These are phyloP conservation scores for Isichthys henryi DNA, from an alignment of 2,113 vertebrate species.

Conservation along the genomic window DNA sequence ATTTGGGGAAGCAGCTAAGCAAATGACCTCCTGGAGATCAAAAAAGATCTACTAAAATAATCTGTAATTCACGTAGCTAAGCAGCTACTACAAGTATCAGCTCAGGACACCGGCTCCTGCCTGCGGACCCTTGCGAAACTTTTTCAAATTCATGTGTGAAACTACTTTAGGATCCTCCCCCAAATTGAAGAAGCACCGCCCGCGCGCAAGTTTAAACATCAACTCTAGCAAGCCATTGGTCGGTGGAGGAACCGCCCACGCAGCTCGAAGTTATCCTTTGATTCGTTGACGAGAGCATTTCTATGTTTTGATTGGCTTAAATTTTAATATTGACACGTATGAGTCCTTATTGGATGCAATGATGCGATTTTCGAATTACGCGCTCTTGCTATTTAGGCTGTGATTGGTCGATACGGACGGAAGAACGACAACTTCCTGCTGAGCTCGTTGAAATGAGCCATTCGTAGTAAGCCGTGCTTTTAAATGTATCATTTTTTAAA, in stretches of 20 bases:
- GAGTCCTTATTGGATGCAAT: constrained; percentile 44
- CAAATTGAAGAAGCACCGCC: constrained; percentile 49
- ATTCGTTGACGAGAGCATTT: constrained; percentile 38
- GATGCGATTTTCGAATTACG: constrained; percentile 63
- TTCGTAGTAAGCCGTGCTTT: constrained; percentile 42
- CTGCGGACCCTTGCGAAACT: constrained; percentile 5
- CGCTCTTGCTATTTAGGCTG: constrained; percentile 30
- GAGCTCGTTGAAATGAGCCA: constrained; percentile 33
- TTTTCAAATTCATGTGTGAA: constrained; percentile 41
- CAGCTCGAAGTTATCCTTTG: rapidly evolving
- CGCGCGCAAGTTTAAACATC: constrained; percentile 63
- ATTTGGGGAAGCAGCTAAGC: background rate
- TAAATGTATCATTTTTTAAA: constrained; percentile 58
- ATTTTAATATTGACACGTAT: constrained; percentile 28
- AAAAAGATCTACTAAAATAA: background rate
- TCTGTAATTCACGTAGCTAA: background rate
- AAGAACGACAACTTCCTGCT: background rate
- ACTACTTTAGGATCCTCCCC: constrained; percentile 40
- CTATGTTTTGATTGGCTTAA: constrained; percentile 33
- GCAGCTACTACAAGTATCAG: background rate
- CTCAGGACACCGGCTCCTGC: background rate
- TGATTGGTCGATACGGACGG: constrained; percentile 45
- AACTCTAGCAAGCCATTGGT: constrained; percentile 46
- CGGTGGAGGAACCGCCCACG: constrained; percentile 7
- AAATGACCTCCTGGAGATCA: background rate